A percentile compares a stretch with the other conserved stretches of the same genome.
phyloP scores from a whole-genome alignment of 2,797 vertebrate genomes.

The Clamator glandarius region DNA sequence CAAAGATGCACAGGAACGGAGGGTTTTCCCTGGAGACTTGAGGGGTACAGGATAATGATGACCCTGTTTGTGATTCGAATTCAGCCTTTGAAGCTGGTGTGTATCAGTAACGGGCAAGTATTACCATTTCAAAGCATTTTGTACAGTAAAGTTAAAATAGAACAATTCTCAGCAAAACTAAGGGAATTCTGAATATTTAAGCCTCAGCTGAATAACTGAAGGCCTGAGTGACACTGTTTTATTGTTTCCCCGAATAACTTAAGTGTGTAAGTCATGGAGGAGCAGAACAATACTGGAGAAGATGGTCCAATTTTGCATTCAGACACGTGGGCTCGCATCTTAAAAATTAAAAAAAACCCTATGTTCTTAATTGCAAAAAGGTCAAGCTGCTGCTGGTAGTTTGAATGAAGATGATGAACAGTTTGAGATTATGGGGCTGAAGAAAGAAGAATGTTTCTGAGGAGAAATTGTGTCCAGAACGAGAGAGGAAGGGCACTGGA shows the following conservation, averaged over 20 bases:
- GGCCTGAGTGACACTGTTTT: background rate
- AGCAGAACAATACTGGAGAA: background rate
- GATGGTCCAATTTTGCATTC: background rate
- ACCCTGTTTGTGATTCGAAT: conserved; percentile 40
- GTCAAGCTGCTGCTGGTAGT: background rate
- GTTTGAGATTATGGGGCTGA: background rate
- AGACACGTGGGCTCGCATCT: background rate
- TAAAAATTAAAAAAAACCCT: background rate
- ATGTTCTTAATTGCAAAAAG: background rate
- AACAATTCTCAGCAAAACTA: conserved; percentile 54
- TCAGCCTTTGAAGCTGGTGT: conserved; percentile 65
- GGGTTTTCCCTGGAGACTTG: conserved; percentile 47
- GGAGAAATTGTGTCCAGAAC: background rate
- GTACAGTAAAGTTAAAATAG: conserved; percentile 43
- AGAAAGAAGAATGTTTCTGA: background rate
- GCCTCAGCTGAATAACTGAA: conserved; percentile 27
- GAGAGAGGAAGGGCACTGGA: background rate
- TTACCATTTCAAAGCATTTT: conserved; percentile 68
- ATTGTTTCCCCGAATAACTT: background rate
- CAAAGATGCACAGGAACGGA: conserved; percentile 55
- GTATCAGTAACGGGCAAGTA: background rate
- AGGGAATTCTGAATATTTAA: conserved; percentile 36
- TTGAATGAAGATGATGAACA: background rate
- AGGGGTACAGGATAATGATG: conserved; percentile 49
- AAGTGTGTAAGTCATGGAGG: fast-evolving